A percentile compares a stretch with the other conserved stretches of the same genome.
Conservation (phyloP, 1,140 invertebrate genomes). For the Eupristina koningsbergeri region DNA sequence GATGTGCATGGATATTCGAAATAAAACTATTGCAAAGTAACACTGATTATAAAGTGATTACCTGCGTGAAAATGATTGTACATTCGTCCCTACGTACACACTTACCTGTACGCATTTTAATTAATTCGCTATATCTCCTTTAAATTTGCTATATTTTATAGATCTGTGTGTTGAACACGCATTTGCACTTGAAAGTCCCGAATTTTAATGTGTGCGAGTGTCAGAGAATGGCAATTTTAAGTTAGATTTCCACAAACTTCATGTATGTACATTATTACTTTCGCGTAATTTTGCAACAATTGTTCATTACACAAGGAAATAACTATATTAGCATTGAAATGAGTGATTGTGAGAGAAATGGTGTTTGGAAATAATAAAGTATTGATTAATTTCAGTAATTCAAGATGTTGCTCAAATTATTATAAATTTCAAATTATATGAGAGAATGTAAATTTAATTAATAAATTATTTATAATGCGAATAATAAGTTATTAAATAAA, state of each 20-base stretch:
- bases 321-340: neutral
- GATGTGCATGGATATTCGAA: neutral
- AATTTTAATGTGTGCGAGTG: neutral
- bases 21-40: neutral
- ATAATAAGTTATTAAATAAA: too few relatives aligned
- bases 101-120: too few relatives aligned
- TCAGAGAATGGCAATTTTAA: neutral
- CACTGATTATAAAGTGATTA: slow-evolving; percentile 10
- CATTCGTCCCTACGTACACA: too few relatives aligned
- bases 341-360: neutral
- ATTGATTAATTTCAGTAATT: too few relatives aligned
- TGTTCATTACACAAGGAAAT: neutral
- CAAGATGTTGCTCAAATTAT: too few relatives aligned
- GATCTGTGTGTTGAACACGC: neutral
- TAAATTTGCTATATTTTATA: slow-evolving; percentile 22
- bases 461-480: too few relatives aligned
- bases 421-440: neutral
- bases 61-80: slow-evolving; percentile 13
- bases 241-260: neutral
- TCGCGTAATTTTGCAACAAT: neutral
- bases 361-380: neutral
- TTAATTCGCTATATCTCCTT: slow-evolving; percentile 3
- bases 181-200: neutral
- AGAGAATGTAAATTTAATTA: neutral
- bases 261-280: neutral